Conservation (phyloP, 2,797 vertebrate species). For the Taenioides sp. region DNA sequence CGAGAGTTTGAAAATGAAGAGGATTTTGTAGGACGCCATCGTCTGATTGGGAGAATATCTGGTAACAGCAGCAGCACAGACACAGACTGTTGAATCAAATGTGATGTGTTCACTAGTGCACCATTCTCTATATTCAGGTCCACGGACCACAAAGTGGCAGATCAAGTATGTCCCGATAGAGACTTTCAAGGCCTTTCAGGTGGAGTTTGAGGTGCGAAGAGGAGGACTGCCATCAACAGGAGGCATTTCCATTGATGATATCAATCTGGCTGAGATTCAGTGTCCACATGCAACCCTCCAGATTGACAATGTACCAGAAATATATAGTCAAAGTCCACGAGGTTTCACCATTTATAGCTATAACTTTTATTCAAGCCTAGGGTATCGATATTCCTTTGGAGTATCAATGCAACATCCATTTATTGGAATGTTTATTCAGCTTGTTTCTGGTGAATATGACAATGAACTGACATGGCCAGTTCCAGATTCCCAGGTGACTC, state of each 20-base stretch:
- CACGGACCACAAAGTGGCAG: background rate
- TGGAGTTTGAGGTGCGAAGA: constrained; percentile 10
- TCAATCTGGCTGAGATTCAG: constrained; percentile 10
- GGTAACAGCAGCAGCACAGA: constrained; percentile 2
- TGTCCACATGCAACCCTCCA: constrained; percentile 12
- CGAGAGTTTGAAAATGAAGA: constrained; percentile 6
- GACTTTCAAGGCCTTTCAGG: constrained; percentile 1
- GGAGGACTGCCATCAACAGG: background rate
- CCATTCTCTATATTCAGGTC: background rate
- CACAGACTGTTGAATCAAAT: background rate
- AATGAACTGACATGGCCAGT: background rate
- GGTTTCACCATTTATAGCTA: background rate
- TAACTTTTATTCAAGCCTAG: background rate
- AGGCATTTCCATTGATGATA: constrained; percentile 7
- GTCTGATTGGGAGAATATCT: background rate
- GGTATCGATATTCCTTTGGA: background rate
- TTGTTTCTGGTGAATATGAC: constrained; percentile 12
- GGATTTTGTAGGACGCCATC: background rate
- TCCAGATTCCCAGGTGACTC: background rate
- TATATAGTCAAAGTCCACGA: background rate
- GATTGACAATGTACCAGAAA: background rate
- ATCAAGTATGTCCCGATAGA: background rate
- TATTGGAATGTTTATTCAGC: constrained; percentile 7
- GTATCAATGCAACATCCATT: background rate
- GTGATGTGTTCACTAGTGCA: background rate